Percentiles rank a stretch among this genome's conserved stretches.
Evolutionary conservation across 2,888 invertebrate species (phyloP).

Genomic region (Lycia hirtaria): DNA sequence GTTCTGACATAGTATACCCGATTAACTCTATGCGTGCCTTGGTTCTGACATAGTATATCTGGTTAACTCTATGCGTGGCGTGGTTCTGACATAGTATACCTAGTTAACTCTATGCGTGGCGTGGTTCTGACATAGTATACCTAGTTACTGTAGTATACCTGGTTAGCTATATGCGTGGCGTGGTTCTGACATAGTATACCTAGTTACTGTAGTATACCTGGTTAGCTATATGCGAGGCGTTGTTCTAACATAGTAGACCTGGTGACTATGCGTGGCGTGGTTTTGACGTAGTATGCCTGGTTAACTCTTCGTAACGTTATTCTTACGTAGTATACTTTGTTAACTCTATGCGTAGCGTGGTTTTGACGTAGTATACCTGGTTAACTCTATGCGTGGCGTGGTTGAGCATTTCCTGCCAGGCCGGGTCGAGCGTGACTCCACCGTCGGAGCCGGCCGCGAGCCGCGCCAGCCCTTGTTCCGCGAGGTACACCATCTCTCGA

Average conservation of each 20-base stretch:
- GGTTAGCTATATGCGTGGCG: too few relatives aligned
- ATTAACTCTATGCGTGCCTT: too few relatives aligned
- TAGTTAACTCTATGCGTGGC: too few relatives aligned
- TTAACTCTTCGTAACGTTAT: too few relatives aligned
- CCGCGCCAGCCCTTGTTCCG: constrained; percentile 86
- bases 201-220: too few relatives aligned
- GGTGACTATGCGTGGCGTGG: background rate
- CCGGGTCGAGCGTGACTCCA: constrained; percentile 92
- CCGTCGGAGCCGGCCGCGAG: constrained; percentile 82
- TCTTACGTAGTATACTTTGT: background rate
- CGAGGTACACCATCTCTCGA: constrained; percentile 92
- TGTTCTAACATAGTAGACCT: background rate
- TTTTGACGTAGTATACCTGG: constrained; percentile 82
- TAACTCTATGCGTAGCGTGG: background rate
- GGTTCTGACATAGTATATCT: constrained; percentile 6
- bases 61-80: constrained; percentile 70
- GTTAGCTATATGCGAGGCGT: too few relatives aligned
- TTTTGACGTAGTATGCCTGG: too few relatives aligned
- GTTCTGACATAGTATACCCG: too few relatives aligned
- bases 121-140: constrained; percentile 1
- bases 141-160: too few relatives aligned
- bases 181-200: too few relatives aligned
- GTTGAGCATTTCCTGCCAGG: constrained; percentile 98
- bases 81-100: too few relatives aligned
- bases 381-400: constrained; percentile 95